phyloP scores from a whole-genome alignment of 64 coral and sea anemone genomes.

The Astreopora myriophthalma region DNA sequence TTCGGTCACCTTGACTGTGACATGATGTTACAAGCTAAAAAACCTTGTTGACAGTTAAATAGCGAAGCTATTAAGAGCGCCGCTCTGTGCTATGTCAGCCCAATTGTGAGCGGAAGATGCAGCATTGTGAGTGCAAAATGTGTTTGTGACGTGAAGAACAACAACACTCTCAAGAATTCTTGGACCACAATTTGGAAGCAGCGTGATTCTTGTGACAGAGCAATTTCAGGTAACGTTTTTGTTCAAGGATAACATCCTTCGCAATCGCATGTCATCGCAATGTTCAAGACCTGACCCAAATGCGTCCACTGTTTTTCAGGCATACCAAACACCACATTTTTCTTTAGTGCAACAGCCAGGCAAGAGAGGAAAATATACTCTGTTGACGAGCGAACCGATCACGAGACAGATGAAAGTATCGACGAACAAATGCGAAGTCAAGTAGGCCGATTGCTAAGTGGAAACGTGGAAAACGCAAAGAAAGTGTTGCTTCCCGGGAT shows the following conservation, averaged over 20 bases:
- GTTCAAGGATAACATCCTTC: background rate
- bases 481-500: constrained; percentile 25
- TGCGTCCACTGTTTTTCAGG: background rate
- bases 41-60: background rate
- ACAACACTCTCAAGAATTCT: background rate
- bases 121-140: constrained; percentile 12
- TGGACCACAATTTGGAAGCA: background rate
- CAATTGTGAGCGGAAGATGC: background rate
- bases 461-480: background rate
- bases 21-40: background rate
- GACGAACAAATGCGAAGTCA: background rate
- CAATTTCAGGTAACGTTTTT: constrained; percentile 11
- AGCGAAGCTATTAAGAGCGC: background rate
- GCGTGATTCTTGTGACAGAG: background rate
- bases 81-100: background rate
- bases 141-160: background rate
- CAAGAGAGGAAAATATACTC: background rate
- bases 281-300: too few species aligned
- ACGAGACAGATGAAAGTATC: background rate
- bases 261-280: background rate
- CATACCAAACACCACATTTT: constrained; percentile 1
- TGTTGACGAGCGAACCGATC: background rate
- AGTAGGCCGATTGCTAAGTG: background rate
- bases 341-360: background rate
- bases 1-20: background rate